Conservation (phyloP, 2,113 vertebrate species). For the Anolis carolinensis region DNA sequence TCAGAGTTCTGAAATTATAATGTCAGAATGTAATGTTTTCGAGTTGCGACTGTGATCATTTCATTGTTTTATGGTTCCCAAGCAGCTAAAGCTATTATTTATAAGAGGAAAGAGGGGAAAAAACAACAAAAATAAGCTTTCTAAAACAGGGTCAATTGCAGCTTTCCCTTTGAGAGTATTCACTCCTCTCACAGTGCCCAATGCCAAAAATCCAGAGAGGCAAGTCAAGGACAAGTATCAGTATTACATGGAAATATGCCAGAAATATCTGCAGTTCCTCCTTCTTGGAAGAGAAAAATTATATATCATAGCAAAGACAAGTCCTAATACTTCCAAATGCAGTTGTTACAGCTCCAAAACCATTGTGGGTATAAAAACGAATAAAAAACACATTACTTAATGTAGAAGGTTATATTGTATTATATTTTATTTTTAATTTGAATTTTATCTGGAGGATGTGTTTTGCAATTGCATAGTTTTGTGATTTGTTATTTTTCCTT, state of each 20-base stretch:
- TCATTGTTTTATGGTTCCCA: slow-evolving; percentile 3
- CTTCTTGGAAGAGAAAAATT: not conserved
- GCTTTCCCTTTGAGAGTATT: slow-evolving; percentile 23
- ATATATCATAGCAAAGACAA: not conserved
- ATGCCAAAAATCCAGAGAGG: not conserved
- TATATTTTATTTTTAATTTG: no score
- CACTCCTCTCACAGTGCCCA: not conserved
- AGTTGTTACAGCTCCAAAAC: not conserved
- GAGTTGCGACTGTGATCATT: slow-evolving; percentile 16
- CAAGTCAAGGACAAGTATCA: not conserved
- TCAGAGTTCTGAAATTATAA: slow-evolving; percentile 18
- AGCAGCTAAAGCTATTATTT: slow-evolving; percentile 26
- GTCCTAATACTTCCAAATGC: not conserved
- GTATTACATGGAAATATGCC: not conserved
- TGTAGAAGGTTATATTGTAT: no score
- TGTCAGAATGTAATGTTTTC: slow-evolving; percentile 15
- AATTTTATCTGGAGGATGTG: no score
- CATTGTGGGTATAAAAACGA: not conserved
- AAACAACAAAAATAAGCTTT: not conserved
- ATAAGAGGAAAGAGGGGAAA: not conserved
- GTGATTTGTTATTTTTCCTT: no score
- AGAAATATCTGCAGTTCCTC: not conserved
- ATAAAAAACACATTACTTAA: not conserved
- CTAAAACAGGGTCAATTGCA: slow-evolving; percentile 10
- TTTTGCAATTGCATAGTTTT: no score